Evolutionary conservation across 2,888 invertebrate species (phyloP), one percentile per base, ranked within the genome.

Genomic region (Augiades crinisus): DNA sequence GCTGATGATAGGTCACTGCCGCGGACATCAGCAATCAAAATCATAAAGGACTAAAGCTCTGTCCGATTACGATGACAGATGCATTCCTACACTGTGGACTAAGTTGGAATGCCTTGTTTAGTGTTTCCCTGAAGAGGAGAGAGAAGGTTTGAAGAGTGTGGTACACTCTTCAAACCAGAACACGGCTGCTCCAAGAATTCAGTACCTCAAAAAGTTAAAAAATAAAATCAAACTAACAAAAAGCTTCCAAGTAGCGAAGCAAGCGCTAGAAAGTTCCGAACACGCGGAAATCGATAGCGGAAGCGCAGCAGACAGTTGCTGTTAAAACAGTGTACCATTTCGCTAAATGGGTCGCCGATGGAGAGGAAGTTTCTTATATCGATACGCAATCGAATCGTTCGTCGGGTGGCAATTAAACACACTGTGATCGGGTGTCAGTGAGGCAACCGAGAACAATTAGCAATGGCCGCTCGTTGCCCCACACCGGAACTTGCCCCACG

Each of bases 401-500:
- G 41, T 54, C 52, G 54, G 53, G 53, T 50, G 52, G 60, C 58
- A 67, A 64, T 70, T 65, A 70, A 70, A 72, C 65, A 64, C 10
- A 27, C n/a, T 27, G 67, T 67, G 54, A 62, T 68, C 47, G 46
- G 68, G 67, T 67, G 59, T 65, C 63, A 61, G 61, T 64, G 65
- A 59, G 62, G 71, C 67, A 73, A 75, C 66, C 50, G 47, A 68
- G 71, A 67, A 72, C 75, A 79, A 82, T 80, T 78, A 80, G 70
- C 61, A 65, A 74, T 71, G 68, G 71, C 72, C 56, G 34, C 54
- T 71, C 65, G 68, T 87, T 87, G 78, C 72, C 63, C 63, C 78
- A 85, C 77, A 78, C 64, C 86, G 88, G 88, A 87, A 81, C 85
- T 88, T 87, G 81, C 85, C 65, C 53, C 64, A 63, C 59, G 60